Base-by-base conservation (phyloP, 2,113 vertebrate species). In the Formicarius rufipectus region DNA sequence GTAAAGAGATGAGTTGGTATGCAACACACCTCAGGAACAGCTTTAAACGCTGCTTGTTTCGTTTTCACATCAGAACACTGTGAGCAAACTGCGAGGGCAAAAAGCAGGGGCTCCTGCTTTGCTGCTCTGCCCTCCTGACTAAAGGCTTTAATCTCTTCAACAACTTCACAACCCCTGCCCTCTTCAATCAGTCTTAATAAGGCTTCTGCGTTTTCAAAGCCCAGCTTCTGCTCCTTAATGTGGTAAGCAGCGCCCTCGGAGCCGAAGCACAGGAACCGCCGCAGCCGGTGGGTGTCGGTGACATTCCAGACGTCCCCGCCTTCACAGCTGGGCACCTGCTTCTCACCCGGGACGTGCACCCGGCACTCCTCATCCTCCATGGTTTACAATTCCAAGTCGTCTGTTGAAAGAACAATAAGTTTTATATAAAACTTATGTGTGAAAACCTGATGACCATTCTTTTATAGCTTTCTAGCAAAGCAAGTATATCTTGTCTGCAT, bases 41-140 rank as follows among this genome's bases (percentile, higher is more conserved):
- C 99, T 95, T 98, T 98, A 94, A 99, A 99, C 0, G 99, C 98
- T 0, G 98, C 99, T 88, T 99, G 99, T 67, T 99, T 99, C 4
- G 99, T 99, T 95, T 98, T 98, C 22, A 96, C 91, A 80, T 99
- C 99, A 0, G 98, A 98, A 71, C 98, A 98, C 95, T 99, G 99
- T 4, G 99, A 99, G 92, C 99, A 99, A 79, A 99, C 45, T 13
- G 99, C 99, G 55, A 99, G 97, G 12, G 99, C 98, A 56, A 99
- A 99, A 40, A 99, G 97, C 45, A 97, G 78, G 3, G 99, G 98
- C 50, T 98, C 98, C 19, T 98, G 96, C n/a, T 97, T 97, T 16
- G 98, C 97, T 6, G 98, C 97, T 90, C 93, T 97, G 44, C 98
- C 99, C 72, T 99, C 98, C 80, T 97, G 96, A 71, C 97, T 96